Conservation (phyloP, 2,888 invertebrate genomes). For the Rhagium mordax region DNA sequence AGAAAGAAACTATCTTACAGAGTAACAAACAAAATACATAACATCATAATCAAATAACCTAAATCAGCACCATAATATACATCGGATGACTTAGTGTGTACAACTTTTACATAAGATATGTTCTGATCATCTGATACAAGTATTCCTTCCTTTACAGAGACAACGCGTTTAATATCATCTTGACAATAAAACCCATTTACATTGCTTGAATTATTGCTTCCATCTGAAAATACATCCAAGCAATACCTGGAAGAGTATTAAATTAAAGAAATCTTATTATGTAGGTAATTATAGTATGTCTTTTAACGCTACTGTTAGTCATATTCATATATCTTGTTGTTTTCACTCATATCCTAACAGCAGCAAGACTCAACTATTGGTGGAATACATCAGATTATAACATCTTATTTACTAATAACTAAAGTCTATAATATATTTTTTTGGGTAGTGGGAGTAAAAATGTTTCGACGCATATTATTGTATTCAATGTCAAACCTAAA, state of each 20-base stretch:
- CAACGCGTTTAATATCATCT: neutral
- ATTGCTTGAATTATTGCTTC: slow-evolving; percentile 16
- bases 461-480: too few species aligned
- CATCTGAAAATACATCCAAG: slow-evolving; percentile 46
- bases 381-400: too few species aligned
- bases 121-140: too few species aligned
- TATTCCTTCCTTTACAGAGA: neutral
- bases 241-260: slow-evolving; percentile 45
- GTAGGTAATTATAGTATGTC: too few species aligned
- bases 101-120: neutral
- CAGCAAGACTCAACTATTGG: too few species aligned
- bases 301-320: too few species aligned
- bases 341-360: too few species aligned
- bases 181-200: slow-evolving; percentile 46
- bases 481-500: too few species aligned
- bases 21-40: slow-evolving; percentile 6
- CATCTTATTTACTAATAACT: too few species aligned
- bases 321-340: too few species aligned
- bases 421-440: too few species aligned
- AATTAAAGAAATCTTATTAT: neutral
- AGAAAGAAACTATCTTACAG: neutral
- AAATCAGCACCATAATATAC: neutral
- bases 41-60: neutral
- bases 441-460: too few species aligned
- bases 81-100: neutral